Conservation (phyloP, 2,888 invertebrate genomes). For the Rhamnusium bicolor region DNA sequence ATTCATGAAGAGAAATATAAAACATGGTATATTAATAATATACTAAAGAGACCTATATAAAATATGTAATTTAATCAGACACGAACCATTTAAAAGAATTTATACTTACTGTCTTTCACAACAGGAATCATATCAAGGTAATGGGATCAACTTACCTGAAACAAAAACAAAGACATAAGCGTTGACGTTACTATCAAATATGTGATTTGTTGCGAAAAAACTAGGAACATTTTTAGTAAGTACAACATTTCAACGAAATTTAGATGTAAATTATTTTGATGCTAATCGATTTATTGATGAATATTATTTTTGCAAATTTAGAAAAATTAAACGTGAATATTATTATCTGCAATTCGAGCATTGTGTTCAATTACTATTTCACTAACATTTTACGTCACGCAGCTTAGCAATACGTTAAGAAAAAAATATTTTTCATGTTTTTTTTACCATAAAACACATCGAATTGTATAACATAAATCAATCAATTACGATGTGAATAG, state of each 20-base stretch:
- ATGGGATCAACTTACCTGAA: constrained; percentile 24
- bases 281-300: not conserved
- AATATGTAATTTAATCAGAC: not conserved
- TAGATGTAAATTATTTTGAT: not conserved
- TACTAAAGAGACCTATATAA: not conserved
- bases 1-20: not conserved
- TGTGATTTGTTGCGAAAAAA: not conserved
- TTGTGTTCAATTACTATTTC: too few species aligned
- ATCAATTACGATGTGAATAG: too few species aligned
- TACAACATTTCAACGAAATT: not conserved
- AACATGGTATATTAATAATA: not conserved
- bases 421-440: too few species aligned
- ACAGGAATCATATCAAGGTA: constrained; percentile 21
- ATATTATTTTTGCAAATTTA: too few species aligned
- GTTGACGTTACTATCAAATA: not conserved
- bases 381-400: too few species aligned
- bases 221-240: not conserved
- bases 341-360: too few species aligned
- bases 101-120: constrained; percentile 22
- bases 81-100: not conserved
- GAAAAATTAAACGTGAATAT: not conserved
- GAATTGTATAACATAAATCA: too few species aligned
- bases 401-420: too few species aligned
- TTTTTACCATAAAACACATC: too few species aligned
- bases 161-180: constrained; percentile 19